phyloP scores from a whole-genome alignment of 2,113 vertebrate genomes.

The Cryptotis parvus region DNA sequence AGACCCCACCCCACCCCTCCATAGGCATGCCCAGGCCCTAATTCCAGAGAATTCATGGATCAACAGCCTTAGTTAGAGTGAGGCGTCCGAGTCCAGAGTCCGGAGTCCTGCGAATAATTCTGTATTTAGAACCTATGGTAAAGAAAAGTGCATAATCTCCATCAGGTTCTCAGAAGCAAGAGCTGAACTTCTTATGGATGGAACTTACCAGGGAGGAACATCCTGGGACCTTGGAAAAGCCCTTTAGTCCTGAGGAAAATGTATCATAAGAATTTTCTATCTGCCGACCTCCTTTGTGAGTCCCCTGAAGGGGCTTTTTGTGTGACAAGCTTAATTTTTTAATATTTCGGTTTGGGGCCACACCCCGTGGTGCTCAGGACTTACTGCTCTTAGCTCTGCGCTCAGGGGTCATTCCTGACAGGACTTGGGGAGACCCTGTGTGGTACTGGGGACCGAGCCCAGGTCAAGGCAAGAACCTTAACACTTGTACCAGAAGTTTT shows the following conservation, averaged over 20 bases:
- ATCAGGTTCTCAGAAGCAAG: conserved; percentile 12
- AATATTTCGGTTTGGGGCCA: too few species aligned
- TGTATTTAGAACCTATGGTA: neutral
- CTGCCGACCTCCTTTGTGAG: neutral
- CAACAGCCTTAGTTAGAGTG: neutral
- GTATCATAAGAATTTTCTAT: neutral
- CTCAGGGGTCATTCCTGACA: too few species aligned
- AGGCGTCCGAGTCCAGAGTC: neutral
- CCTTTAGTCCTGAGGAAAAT: neutral
- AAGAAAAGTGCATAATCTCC: conserved; percentile 9
- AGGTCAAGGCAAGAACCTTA: too few species aligned
- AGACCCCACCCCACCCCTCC: neutral
- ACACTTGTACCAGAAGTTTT: too few species aligned
- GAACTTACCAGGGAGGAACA: neutral
- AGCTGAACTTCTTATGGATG: neutral
- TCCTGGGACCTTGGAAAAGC: neutral
- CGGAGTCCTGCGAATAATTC: neutral
- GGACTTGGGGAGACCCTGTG: too few species aligned
- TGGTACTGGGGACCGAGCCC: too few species aligned
- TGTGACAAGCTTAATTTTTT: neutral
- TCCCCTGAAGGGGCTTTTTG: neutral
- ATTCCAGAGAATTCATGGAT: neutral
- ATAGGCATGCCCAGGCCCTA: neutral
- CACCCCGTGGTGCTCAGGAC: too few species aligned
- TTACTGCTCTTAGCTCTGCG: too few species aligned